Evolutionary conservation across 1,140 invertebrate genomes (phyloP), one percentile per base, ranked within the genome.

Genomic region (Vanessa tameamea): DNA sequence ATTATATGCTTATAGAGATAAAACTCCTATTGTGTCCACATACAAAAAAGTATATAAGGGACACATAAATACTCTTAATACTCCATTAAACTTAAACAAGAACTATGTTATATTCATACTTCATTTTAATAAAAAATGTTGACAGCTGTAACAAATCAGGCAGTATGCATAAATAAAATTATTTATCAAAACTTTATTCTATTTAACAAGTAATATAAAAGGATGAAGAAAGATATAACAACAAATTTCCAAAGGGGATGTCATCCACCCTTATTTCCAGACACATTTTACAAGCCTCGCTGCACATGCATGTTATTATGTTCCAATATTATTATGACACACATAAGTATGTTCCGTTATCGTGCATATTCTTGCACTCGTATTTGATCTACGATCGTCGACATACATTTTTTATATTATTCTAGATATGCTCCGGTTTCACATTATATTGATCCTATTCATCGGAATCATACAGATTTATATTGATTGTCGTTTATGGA

Each of bases 191-290:
- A 57, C 9, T 57, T 23, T 23, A 23, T 23, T 57, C 23, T 23
- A 13, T 12, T 69, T 47, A 50, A 59, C 20, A 16, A 37, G 50
- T 50, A 57, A 23, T 63, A 63, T n/a, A 15, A 20, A 70, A 57
- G 43, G 53, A 23, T 23, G 53, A 57, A 57, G 53, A 57, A 57
- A 57, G 9, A 69, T 63, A 47, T 63, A 70, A 59, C 26, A 48
- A 47, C 59, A 64, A 70, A 70, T 37, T 70, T 64, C 51, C 47
- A 64, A 63, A 70, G 26, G 26, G 47, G 47, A 26, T n/a, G 47
- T 48, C 59, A 26, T 47, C 57, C n/a, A 37, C 15, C 48, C 47
- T 23, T 20, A 53, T 53, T 69, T 55, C 68, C 55, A 69, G 68
- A 61, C 55, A 68, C 53, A 57, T 68, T 68, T 57, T 69, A 59